phyloP scores from a whole-genome alignment of 2,113 vertebrate genomes.

The Pao palembangensis region DNA sequence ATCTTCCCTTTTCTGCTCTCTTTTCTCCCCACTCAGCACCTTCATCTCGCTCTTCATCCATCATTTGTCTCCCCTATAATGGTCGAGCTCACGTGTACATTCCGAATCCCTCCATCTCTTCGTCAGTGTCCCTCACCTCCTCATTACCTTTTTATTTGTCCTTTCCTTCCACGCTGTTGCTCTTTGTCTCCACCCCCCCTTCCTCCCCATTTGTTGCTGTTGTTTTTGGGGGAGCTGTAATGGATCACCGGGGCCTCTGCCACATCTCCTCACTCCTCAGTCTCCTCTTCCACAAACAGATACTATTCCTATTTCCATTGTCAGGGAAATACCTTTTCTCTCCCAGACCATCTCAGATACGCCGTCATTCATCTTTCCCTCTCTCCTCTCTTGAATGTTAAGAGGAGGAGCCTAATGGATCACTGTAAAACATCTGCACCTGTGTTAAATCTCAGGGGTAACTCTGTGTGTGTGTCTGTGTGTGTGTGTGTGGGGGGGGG shows the following conservation, averaged over 20 bases:
- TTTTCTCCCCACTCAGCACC: constrained; percentile 31
- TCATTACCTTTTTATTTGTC: constrained; percentile 40
- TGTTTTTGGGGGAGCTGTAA: constrained; percentile 55
- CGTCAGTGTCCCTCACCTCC: constrained; percentile 16
- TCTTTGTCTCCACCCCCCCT: constrained; percentile 7
- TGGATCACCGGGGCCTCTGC: constrained; percentile 59
- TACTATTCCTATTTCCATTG: constrained; percentile 18
- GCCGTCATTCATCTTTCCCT: constrained; percentile 60
- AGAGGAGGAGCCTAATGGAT: constrained; percentile 69
- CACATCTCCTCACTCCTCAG: constrained; percentile 20
- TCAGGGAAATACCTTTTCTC: constrained; percentile 61
- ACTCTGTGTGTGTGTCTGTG: constrained; percentile 9
- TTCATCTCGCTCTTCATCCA: constrained; percentile 4
- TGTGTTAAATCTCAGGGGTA: constrained; percentile 69
- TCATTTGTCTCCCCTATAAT: constrained; percentile 39
- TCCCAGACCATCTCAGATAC: constrained; percentile 49
- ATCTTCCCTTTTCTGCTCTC: constrained; percentile 16
- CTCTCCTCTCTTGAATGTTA: constrained; percentile 65
- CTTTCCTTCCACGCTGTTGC: constrained; percentile 12
- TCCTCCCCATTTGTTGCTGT: constrained; percentile 49
- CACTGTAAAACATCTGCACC: constrained; percentile 70
- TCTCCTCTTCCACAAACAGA: constrained; percentile 39
- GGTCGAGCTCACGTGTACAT: constrained; percentile 46
- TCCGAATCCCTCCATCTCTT: constrained; percentile 13
- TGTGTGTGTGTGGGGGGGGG: constrained; percentile 12